Evolutionary conservation across 2,797 vertebrate genomes (phyloP).

Genomic region (Gallinago stenura): DNA sequence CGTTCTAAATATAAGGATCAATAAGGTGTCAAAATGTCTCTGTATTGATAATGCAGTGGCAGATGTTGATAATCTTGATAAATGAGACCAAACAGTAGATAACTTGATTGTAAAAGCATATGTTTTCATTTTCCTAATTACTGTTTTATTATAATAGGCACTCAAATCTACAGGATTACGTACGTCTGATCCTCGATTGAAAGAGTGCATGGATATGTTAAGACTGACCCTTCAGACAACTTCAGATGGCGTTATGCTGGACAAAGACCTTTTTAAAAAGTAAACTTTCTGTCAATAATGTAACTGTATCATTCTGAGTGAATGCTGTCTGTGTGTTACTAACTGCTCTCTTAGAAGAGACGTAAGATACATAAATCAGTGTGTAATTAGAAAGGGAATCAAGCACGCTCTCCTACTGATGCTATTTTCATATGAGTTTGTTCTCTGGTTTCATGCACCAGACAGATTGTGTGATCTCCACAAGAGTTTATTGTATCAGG

Average conservation of each 20-base stretch:
- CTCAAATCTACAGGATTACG: constrained; percentile 96
- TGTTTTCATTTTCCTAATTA: constrained; percentile 16
- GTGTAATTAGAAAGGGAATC: neutral
- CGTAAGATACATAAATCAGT: accelerated
- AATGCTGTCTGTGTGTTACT: neutral
- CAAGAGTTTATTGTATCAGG: neutral
- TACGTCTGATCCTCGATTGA: constrained; percentile 95
- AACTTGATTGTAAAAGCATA: neutral
- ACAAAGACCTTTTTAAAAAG: constrained; percentile 99
- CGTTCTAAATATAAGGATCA: neutral
- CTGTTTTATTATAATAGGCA: constrained; percentile 83
- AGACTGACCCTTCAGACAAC: constrained; percentile 93
- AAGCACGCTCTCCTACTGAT: neutral
- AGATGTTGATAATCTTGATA: neutral
- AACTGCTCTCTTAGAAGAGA: neutral
- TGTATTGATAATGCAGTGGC: neutral
- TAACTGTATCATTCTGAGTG: neutral
- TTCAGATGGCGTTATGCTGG: constrained; percentile 94
- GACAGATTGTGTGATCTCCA: neutral
- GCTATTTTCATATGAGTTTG: neutral
- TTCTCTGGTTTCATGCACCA: neutral
- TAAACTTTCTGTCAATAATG: constrained; percentile 72
- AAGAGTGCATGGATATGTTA: constrained; percentile 99
- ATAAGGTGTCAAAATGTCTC: neutral
- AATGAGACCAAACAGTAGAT: neutral